Conservation (phyloP, 1,140 invertebrate genomes). For the Harpegnathos saltator region DNA sequence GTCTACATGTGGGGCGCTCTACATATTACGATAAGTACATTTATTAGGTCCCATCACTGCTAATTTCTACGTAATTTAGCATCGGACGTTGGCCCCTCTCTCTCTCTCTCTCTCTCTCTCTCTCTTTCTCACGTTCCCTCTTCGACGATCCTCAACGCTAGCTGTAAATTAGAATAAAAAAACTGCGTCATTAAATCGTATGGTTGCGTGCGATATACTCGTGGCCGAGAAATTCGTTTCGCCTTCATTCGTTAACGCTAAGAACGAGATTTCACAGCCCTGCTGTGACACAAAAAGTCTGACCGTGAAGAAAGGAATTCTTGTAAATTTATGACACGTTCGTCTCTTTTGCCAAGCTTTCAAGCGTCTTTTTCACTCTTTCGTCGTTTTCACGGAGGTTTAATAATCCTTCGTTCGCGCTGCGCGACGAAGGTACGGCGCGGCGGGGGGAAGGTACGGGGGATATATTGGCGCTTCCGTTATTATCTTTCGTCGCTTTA, state of each 20-base stretch:
- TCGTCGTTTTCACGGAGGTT: too few species aligned
- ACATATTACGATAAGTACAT: not conserved
- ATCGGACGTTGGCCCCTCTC: not conserved
- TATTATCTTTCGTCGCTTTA: conserved; percentile 39
- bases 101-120: too few species aligned
- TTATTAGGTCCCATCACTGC: not conserved
- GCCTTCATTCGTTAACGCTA: not conserved
- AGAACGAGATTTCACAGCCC: not conserved
- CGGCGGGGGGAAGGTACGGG: not conserved
- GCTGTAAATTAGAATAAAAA: conserved; percentile 53
- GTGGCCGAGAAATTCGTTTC: not conserved
- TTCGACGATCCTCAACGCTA: conserved; percentile 13
- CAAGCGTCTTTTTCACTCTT: too few species aligned
- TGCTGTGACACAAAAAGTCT: conserved; percentile 40
- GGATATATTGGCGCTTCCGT: not conserved
- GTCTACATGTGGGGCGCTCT: not conserved
- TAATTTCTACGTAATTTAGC: conserved; percentile 19
- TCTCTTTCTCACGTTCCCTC: too few species aligned
- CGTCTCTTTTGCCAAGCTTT: not conserved
- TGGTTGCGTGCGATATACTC: not conserved
- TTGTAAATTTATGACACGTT: not conserved
- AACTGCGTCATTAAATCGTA: conserved; percentile 1
- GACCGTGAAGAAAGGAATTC: not conserved
- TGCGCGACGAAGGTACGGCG: not conserved
- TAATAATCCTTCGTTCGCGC: not conserved